Evolutionary conservation across 2,113 vertebrate species (phyloP).

Genomic region (Rhagologus leucostigma): DNA sequence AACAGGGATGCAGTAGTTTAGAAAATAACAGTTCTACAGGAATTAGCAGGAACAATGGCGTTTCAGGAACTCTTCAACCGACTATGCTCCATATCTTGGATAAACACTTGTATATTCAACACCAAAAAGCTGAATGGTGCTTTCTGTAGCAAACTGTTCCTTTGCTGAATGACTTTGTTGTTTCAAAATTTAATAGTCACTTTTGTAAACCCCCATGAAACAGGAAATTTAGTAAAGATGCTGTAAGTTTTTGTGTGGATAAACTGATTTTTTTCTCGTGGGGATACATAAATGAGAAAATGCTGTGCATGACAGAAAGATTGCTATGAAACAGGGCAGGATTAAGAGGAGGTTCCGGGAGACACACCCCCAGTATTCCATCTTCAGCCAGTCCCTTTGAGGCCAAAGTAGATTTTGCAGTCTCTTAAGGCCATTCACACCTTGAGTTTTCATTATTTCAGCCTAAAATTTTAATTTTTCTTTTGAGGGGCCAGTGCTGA

Average conservation of each 20-base stretch:
- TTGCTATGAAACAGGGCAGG: not conserved
- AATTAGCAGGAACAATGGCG: not conserved
- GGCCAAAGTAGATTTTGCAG: not conserved
- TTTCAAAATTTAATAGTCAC: not conserved
- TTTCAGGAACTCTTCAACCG: not conserved
- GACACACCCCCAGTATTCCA: too few species aligned
- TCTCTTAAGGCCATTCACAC: not conserved
- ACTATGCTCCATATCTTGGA: not conserved
- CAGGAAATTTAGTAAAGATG: not conserved
- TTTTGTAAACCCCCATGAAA: not conserved
- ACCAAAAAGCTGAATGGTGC: not conserved
- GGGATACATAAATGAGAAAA: not conserved
- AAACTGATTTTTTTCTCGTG: not conserved
- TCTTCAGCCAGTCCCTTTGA: not conserved
- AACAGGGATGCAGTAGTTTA: not conserved
- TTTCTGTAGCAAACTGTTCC: not conserved
- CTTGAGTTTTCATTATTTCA: not conserved
- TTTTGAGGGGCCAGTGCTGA: not conserved
- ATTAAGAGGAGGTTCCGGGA: not conserved
- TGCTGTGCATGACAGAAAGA: not conserved
- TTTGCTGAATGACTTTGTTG: not conserved
- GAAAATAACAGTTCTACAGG: not conserved
- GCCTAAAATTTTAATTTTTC: not conserved
- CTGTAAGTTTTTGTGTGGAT: not conserved
- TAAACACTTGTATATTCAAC: not conserved